These are phyloP conservation scores for Tiliqua scincoides DNA, from an alignment of 2,113 vertebrate genomes.

Conservation along the genomic window DNA sequence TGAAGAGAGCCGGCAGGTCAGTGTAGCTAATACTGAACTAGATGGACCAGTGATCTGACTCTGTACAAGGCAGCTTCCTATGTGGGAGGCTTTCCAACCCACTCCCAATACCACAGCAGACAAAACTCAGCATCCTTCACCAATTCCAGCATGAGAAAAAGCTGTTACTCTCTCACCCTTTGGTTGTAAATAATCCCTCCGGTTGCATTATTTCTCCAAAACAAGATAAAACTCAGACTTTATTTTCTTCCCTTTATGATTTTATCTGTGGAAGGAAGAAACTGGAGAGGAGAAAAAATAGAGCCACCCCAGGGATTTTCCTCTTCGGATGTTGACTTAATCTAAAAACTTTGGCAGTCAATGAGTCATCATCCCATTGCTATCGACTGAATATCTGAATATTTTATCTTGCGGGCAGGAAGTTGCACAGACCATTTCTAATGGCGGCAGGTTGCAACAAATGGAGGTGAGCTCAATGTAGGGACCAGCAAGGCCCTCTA, in stretches of 20 bases:
- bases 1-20: too few species aligned
- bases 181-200: neutral
- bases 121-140: neutral
- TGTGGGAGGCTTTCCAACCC: too few species aligned
- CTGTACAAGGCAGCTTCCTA: too few species aligned
- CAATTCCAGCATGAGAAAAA: neutral
- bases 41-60: too few species aligned
- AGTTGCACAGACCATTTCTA: fast-evolving
- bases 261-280: neutral
- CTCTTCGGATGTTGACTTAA: neutral
- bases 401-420: neutral
- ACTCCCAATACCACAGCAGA: neutral
- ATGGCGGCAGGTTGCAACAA: fast-evolving
- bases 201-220: neutral
- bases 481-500: neutral
- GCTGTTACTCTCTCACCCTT: neutral
- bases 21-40: too few species aligned
- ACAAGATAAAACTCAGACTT: neutral
- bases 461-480: fast-evolving
- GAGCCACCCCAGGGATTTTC: neutral
- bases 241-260: neutral
- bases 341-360: neutral
- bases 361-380: neutral
- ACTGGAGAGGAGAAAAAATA: fast-evolving
- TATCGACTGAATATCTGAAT: neutral